Conservation (phyloP, 2,797 vertebrate genomes). For the Trematomus bernacchii region DNA sequence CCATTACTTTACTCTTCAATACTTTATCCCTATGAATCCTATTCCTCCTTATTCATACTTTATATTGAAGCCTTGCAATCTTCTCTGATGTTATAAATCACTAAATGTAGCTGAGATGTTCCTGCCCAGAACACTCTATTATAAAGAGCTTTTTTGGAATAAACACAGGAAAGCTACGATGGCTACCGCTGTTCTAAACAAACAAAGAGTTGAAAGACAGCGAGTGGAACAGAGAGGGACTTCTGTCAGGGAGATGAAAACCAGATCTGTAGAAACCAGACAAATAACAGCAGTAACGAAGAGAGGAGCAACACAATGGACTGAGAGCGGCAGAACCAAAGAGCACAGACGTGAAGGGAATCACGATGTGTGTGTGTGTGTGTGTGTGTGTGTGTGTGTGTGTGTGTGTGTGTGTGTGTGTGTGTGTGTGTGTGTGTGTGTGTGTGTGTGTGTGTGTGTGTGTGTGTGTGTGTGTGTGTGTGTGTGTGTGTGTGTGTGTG, state of each 20-base stretch:
- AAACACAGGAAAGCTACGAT: neutral
- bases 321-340: constrained; percentile 2
- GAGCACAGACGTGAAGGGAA: constrained; percentile 16
- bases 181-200: constrained; percentile 15
- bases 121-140: neutral
- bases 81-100: neutral
- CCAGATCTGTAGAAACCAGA: constrained; percentile 21
- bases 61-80: neutral
- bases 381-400: too few species aligned
- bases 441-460: too few species aligned
- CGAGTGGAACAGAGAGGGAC: neutral
- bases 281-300: constrained; percentile 28
- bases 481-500: too few species aligned
- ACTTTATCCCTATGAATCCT: too few species aligned
- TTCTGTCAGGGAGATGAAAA: constrained; percentile 23
- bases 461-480: too few species aligned
- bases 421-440: too few species aligned
- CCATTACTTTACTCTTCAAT: neutral
- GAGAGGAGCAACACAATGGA: constrained; percentile 7
- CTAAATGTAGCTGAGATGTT: neutral
- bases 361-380: neutral
- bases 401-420: too few species aligned
- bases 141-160: neutral
- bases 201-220: constrained; percentile 8
- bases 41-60: neutral